These are phyloP conservation scores for Leuctra nigra DNA, from an alignment of 2,888 invertebrate genomes.

Conservation along the genomic window DNA sequence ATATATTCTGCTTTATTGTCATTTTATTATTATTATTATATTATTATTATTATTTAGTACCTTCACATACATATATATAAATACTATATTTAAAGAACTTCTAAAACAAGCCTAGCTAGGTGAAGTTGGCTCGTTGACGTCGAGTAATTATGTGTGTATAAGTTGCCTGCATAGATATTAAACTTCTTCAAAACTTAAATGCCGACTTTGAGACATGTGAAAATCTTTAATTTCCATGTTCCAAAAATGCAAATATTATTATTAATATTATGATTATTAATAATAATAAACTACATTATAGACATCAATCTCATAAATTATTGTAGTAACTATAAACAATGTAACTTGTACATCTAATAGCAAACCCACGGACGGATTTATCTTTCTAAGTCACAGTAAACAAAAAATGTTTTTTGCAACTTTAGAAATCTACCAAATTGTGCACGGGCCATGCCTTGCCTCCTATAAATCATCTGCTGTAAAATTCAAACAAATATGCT, in stretches of 20 bases:
- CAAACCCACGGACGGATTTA: conserved; percentile 5
- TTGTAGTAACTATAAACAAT: conserved; percentile 14
- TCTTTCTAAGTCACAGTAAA: conserved; percentile 15
- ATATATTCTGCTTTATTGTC: conserved; percentile 24
- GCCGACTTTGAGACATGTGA: conserved; percentile 10
- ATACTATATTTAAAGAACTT: conserved; percentile 13
- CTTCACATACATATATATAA: conserved; percentile 22
- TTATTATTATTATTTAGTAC: conserved; percentile 20
- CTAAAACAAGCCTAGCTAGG: conserved; percentile 3
- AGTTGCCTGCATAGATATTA: conserved; percentile 18
- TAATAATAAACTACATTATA: too few relatives aligned
- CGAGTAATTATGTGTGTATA: conserved; percentile 19
- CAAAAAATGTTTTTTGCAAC: conserved; percentile 17
- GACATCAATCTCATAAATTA: conserved; percentile 17
- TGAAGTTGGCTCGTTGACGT: too few relatives aligned
- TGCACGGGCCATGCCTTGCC: conserved; percentile 25
- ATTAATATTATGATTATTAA: too few relatives aligned
- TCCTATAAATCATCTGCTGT: conserved; percentile 19
- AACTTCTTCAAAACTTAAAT: conserved; percentile 20
- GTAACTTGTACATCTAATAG: too few relatives aligned
- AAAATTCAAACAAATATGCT: conserved; percentile 22
- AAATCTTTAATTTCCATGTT: conserved; percentile 7
- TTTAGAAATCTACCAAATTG: conserved; percentile 18
- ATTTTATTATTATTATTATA: conserved; percentile 3
- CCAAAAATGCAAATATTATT: conserved; percentile 7